Evolutionary conservation across 2,113 vertebrate species (phyloP).

Genomic region (Pterocles burchelli): DNA sequence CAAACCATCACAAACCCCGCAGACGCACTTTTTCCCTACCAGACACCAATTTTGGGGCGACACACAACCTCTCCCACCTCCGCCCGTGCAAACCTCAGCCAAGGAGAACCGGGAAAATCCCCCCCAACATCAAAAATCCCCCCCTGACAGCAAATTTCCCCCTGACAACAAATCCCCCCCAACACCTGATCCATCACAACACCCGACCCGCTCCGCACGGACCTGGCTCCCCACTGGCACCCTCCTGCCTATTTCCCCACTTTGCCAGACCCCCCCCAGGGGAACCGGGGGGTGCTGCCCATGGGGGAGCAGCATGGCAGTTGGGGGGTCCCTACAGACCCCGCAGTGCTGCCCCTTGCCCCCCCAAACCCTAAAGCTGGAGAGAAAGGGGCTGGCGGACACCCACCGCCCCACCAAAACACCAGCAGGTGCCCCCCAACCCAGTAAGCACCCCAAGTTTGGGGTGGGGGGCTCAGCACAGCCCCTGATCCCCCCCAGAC

Average conservation of each 20-base stretch:
- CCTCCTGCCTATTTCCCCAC: not conserved
- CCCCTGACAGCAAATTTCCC: fast-evolving
- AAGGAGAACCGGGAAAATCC: not conserved
- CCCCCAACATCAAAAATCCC: not conserved
- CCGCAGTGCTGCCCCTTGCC: fast-evolving
- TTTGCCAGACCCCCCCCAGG: not conserved
- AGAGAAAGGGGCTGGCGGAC: fast-evolving
- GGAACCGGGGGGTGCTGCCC: fast-evolving
- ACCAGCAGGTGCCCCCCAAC: no score
- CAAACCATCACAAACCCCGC: fast-evolving
- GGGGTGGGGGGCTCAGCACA: not conserved
- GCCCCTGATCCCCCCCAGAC: not conserved
- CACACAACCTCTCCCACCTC: fast-evolving
- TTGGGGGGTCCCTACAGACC: fast-evolving
- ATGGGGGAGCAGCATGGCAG: fast-evolving
- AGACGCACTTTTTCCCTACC: not conserved
- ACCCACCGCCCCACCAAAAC: not conserved
- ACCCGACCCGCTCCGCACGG: no score
- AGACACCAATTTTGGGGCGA: fast-evolving
- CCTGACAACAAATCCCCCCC: fast-evolving
- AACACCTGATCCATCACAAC: no score
- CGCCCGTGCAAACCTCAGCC: fast-evolving
- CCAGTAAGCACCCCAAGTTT: fast-evolving
- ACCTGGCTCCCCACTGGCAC: fast-evolving
- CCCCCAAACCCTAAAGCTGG: fast-evolving